These are phyloP conservation scores for Gavialis gangeticus DNA, from an alignment of 2,113 vertebrate species.

Conservation along the genomic window DNA sequence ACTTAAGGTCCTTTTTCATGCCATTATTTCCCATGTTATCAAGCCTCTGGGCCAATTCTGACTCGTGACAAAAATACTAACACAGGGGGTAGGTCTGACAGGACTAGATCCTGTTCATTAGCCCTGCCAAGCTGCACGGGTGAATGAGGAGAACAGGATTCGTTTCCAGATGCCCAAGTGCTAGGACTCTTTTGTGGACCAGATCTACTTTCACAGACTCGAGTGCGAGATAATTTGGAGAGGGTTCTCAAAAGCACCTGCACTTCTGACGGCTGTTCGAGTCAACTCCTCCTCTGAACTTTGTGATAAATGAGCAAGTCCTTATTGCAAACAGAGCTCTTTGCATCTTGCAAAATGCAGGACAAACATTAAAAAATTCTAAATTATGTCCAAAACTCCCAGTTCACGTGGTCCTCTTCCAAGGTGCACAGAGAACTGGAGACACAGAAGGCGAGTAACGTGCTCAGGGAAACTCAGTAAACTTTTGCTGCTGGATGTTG, in stretches of 20 bases:
- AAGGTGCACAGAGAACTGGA: background rate
- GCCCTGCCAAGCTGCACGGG: background rate
- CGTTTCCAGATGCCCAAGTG: background rate
- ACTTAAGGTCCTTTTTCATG: background rate
- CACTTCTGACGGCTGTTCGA: background rate
- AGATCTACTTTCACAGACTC: background rate
- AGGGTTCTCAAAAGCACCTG: background rate
- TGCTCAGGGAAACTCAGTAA: background rate
- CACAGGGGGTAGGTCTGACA: no score
- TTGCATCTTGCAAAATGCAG: background rate
- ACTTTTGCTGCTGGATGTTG: background rate
- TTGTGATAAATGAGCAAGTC: background rate
- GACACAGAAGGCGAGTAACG: background rate
- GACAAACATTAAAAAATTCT: background rate
- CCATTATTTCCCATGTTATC: background rate
- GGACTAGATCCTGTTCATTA: no score
- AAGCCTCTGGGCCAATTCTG: background rate
- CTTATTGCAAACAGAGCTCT: background rate
- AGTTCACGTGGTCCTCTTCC: fast-evolving
- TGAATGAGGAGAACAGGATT: background rate
- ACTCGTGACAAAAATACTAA: background rate
- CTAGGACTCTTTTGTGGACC: background rate
- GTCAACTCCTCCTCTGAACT: background rate
- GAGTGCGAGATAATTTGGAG: background rate
- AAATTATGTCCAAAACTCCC: fast-evolving